Evolutionary conservation across 2,797 vertebrate genomes (phyloP), one percentile per base, ranked within the genome.

Genomic region (Caiman crocodilus): DNA sequence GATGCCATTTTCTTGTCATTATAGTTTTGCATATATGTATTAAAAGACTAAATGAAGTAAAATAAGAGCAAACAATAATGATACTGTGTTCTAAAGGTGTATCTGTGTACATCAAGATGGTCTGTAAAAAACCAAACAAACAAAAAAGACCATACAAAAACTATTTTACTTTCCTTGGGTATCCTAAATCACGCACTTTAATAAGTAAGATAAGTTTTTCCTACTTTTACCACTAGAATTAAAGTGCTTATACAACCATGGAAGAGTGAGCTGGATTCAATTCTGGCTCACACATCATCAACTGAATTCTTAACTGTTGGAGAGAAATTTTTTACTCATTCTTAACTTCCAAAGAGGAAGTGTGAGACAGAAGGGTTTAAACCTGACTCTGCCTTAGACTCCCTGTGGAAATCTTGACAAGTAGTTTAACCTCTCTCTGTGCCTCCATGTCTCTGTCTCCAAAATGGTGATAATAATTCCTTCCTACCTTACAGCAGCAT

Each of bases 141-240:
- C 35, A 55, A 74, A 71, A 83, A 25, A 5, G 3, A 1, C 4
- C n/a, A 3, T 17, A 1, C 77, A 50, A 50, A 50, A 50, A 32
- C 76, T 78, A 28, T n/a, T 82, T 61, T 20, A 26, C 23, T 86
- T 58, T 50, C 60, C n/a, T 89, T 77, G 25, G 25, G 2, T 32
- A 14, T 35, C 73, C 7, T 63, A 5, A 57, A 35, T 61, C 30
- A 89, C 30, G 7, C 79, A 42, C 32, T 15, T 8, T 57, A 9
- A 69, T 20, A 56, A 87, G 80, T 14, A 23, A 61, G 15, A 80
- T 57, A 1, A 1, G 12, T 59, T 74, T 77, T 64, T 1, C 0
- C 76, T 74, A 5, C 18, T 88, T 80, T 87, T 81, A 32, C 11
- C 0, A 0, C 3, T 63, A 0, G 9, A 0, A 26, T 77, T 80